Base-by-base conservation (phyloP, 2,797 vertebrate genomes). In the Hydrolagus colliei region DNA sequence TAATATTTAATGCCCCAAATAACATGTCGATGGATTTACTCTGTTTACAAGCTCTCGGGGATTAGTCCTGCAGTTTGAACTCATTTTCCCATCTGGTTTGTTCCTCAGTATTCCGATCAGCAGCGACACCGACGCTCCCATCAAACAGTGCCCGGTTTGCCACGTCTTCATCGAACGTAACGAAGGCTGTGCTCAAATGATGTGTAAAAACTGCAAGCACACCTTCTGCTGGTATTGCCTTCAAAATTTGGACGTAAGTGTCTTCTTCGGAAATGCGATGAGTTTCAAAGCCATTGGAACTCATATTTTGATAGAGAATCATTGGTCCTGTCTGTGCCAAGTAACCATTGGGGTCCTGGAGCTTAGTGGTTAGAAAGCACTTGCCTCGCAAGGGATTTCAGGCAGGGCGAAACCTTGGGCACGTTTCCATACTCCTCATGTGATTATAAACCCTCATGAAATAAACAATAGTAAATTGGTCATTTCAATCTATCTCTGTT, bases 151-250 rank as follows among this genome's bases (percentile, higher is more conserved):
- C 88, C 97, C 98, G 0, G 93, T 96, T 76, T 99, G 98, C 88
- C 95, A 92, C 0, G 94, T 98, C 89, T 96, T 96, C 87, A 99
- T 99, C 0, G 97, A 99, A 88, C 95, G 98, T 87, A 97, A 99
- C 0, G 97, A 98, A 90, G 98, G 97, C 89, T 99, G 97, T 10
- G 97, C 97, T 59, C 98, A 99, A 94, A 99, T 99, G 97, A 95
- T 99, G 92, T 99, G 97, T 86, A 99, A 98, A 91, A 98, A 96
- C 91, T 99, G 98, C 94, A 98, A 97, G 87, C 97, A 98, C 92
- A 98, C 97, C 0, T 99, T 99, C 91, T 99, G 98, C 92, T 99
- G 97, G 98, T 97, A 99, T 91, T 99, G 97, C 86, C 95, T 99
- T 86, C 96, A 98, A 92, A 97, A 95, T 87, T 89, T 99, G 91